A percentile compares a stretch with the other conserved stretches of the same genome.
Conservation (phyloP, 2,113 vertebrate genomes). For the Sceloporus undulatus region DNA sequence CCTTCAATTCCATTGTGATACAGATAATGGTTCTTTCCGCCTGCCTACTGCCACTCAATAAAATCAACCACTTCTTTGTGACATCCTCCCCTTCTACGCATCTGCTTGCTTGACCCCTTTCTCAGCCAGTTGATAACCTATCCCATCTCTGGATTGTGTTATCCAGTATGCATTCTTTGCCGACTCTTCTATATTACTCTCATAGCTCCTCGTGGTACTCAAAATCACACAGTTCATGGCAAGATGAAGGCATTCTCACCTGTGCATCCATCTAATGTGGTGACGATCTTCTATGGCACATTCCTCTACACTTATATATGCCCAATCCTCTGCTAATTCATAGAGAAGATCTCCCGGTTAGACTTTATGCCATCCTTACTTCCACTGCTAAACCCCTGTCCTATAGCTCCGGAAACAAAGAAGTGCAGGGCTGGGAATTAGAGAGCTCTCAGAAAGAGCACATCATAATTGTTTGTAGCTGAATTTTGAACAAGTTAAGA, state of each 20-base stretch:
- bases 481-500: not conserved
- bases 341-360: constrained; percentile 31
- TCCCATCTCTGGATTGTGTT: constrained; percentile 5
- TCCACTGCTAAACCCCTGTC: constrained; percentile 51
- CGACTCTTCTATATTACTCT: constrained; percentile 44
- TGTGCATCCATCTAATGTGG: constrained; percentile 54
- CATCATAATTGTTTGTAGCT: not conserved
- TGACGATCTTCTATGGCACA: constrained; percentile 51
- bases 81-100: constrained; percentile 47
- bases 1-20: constrained; percentile 10
- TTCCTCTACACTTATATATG: constrained; percentile 51
- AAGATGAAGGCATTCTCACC: constrained; percentile 52
- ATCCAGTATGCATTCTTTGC: constrained; percentile 1
- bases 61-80: constrained; percentile 62
- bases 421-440: constrained; percentile 29
- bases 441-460: constrained; percentile 11
- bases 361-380: constrained; percentile 43
- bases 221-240: constrained; percentile 47
- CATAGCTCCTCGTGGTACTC: constrained; percentile 28
- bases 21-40: constrained; percentile 17
- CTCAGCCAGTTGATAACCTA: constrained; percentile 8
- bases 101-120: constrained; percentile 25
- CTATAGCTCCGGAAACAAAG: constrained; percentile 30
- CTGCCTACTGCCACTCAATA: not conserved
- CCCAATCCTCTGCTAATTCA: constrained; percentile 33